These are phyloP conservation scores for Hypsibius dujardini DNA, from an alignment of 1,140 invertebrate species.

Conservation along the genomic window DNA sequence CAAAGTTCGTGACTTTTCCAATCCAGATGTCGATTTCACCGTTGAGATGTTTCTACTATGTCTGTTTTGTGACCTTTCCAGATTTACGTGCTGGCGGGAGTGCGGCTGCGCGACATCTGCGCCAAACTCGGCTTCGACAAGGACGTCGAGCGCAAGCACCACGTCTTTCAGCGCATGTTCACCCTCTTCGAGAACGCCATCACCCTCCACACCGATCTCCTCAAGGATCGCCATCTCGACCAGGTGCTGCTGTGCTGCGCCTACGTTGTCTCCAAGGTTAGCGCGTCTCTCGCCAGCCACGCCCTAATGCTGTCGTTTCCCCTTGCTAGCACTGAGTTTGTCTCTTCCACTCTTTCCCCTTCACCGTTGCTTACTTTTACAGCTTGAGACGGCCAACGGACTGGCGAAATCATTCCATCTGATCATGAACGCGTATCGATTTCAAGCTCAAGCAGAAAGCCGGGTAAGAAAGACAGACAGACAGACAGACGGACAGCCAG, in stretches of 20 bases:
- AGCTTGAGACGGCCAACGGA: slow-evolving; percentile 33
- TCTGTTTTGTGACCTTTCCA: too few species aligned
- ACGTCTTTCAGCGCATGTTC: slow-evolving; percentile 35
- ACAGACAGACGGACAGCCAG: too few species aligned
- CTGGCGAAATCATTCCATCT: slow-evolving; percentile 57
- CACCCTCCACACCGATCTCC: slow-evolving; percentile 58
- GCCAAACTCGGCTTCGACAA: slow-evolving; percentile 42
- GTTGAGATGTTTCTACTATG: too few species aligned
- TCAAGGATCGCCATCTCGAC: slow-evolving; percentile 82
- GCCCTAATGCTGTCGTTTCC: too few species aligned
- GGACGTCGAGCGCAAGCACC: slow-evolving; percentile 24
- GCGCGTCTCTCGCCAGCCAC: too few species aligned
- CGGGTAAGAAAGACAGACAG: slow-evolving; percentile 32
- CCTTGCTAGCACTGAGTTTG: slow-evolving; percentile 12
- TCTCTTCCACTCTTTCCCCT: too few species aligned
- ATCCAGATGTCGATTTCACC: too few species aligned
- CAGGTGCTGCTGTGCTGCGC: slow-evolving; percentile 96
- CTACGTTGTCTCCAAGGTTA: slow-evolving; percentile 88
- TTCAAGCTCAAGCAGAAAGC: slow-evolving; percentile 67
- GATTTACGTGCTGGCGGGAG: slow-evolving; percentile 76
- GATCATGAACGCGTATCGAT: slow-evolving; percentile 79
- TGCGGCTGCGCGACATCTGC: slow-evolving; percentile 74
- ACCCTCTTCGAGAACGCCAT: slow-evolving; percentile 85
- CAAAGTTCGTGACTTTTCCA: too few species aligned
- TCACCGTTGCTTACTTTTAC: slow-evolving; percentile 13